A percentile compares a stretch with the other conserved stretches of the same genome.
Conservation (phyloP, 2,113 vertebrate genomes). For the Poeciliopsis occidentalis region DNA sequence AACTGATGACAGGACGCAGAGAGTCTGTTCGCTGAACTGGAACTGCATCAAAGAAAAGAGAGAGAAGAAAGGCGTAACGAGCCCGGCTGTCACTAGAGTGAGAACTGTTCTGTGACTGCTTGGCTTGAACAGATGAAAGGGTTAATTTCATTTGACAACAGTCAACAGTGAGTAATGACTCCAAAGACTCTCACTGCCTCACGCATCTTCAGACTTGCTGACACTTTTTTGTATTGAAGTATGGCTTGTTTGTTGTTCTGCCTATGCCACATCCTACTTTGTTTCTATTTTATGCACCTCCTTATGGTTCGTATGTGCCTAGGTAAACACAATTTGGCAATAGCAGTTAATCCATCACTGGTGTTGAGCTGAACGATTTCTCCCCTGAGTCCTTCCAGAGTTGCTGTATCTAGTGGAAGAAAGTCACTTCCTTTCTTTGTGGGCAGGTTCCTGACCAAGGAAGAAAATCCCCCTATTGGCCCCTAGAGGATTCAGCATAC, state of each 20-base stretch:
- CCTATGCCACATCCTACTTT: constrained; percentile 22
- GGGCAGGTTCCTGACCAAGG: constrained; percentile 59
- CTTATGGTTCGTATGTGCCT: constrained; percentile 26
- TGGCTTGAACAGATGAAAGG: constrained; percentile 61
- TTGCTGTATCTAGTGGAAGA: constrained; percentile 61
- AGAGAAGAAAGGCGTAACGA: constrained; percentile 48
- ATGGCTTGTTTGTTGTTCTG: constrained; percentile 38
- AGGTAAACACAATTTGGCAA: constrained; percentile 63
- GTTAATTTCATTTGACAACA: constrained; percentile 66
- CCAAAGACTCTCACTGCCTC: constrained; percentile 22
- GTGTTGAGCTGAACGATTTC: constrained; percentile 50
- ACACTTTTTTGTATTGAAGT: constrained; percentile 19
- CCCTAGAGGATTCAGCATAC: constrained; percentile 21
- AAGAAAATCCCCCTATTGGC: constrained; percentile 42
- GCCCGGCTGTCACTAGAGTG: constrained; percentile 43
- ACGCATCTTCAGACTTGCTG: constrained; percentile 3
- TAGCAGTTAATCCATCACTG: constrained; percentile 66
- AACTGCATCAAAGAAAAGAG: constrained; percentile 63
- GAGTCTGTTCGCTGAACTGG: constrained; percentile 54
- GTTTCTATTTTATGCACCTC: constrained; percentile 42
- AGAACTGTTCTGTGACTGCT: constrained; percentile 46
- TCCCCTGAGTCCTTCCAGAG: constrained; percentile 37
- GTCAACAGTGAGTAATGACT: constrained; percentile 64
- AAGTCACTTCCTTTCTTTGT: constrained; percentile 68
- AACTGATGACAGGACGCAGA: constrained; percentile 53